Base-by-base conservation (phyloP, 2,888 invertebrate species). In the Crematogaster levior region DNA sequence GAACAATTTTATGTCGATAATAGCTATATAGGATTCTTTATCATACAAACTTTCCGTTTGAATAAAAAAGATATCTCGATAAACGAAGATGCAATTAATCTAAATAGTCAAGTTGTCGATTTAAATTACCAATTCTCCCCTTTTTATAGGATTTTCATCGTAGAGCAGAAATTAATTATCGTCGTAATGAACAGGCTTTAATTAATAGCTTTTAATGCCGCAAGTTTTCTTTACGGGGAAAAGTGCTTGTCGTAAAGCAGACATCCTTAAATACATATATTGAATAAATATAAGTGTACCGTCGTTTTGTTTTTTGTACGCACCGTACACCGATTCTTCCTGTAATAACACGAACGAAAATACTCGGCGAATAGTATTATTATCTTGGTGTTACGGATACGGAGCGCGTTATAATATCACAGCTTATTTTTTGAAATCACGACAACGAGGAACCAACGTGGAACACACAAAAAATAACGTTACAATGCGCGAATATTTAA, bases 401-500 rank as follows among this genome's bases (percentile, higher is more conserved):
- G 40, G n/a, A 51, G 40, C 6, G 37, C 21, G 6, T 1, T 43
- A 34, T 40, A 66, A 43, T 43, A 43, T 58, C 46, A 12, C 56
- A 34, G 56, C 34, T 79, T 56, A 79, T 68, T 79, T 68, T 79
- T 24, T 43, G n/a, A 77, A 77, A 56, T 46, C 30, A 56, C 34
- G 43, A 66, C 56, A 43, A 66, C 43, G 56, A 56, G 43, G 40
- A 43, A 56, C 27, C 40, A 30, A n/a, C 21, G 46, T 15, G 5
- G n/a, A n/a, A n/a, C 27, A 12, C 12, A 43, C 56, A 24, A 21
- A 21, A 46, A 21, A 51, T 21, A 51, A n/a, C 21, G 30, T 58
- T 58, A 58, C 30, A 24, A 27, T 18, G 4, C 21, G 15, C 51
- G 75, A 85, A 82, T 87, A 83, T 87, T 87, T 81, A 63, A 70